phyloP scores from a whole-genome alignment of 2,888 invertebrate species.

The Rapana venosa region DNA sequence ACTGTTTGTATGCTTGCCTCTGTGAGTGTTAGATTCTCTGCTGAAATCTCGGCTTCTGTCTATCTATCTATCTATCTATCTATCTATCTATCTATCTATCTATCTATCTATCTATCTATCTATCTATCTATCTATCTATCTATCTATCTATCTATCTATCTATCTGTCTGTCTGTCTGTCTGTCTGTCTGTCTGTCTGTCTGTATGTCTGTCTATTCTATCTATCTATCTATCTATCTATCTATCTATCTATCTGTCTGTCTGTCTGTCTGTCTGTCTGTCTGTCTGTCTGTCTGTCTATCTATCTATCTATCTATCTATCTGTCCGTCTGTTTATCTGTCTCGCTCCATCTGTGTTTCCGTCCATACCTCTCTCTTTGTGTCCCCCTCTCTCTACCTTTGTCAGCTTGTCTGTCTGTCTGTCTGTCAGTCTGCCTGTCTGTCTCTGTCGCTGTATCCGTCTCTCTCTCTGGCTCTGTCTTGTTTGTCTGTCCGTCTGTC shows the following conservation, averaged over 20 bases:
- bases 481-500: too few species aligned
- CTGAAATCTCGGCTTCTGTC: background rate
- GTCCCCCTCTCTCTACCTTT: too few species aligned
- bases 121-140: too few species aligned
- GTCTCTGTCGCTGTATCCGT: background rate
- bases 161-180: background rate
- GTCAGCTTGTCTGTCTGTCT: background rate
- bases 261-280: too few species aligned
- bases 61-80: background rate
- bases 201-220: background rate
- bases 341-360: too few species aligned
- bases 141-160: too few species aligned
- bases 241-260: too few species aligned
- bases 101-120: background rate
- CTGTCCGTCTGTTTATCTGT: slow-evolving; percentile 1
- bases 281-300: too few species aligned
- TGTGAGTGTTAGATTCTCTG: too few species aligned
- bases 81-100: background rate
- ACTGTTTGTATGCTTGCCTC: background rate
- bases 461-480: background rate
- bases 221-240: too few species aligned
- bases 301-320: too few species aligned
- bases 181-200: slow-evolving; percentile 4
- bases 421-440: background rate
- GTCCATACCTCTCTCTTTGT: too few species aligned